Evolutionary conservation across 2,797 vertebrate genomes (phyloP), one percentile per base, ranked within the genome.

Genomic region (Phylloscopus collybita): DNA sequence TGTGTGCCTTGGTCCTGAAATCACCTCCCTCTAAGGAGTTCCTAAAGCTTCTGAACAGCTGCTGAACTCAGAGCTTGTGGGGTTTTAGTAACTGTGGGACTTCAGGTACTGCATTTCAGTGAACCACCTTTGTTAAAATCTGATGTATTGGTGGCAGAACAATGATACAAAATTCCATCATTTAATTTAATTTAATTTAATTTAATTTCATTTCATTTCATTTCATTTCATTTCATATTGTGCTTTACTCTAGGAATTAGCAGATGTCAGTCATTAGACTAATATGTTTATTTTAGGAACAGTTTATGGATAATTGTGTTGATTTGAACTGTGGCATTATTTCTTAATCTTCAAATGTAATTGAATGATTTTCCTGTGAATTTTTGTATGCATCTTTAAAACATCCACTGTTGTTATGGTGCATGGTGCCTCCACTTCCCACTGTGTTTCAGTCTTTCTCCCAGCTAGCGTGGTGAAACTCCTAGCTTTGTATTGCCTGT

Each of bases 391-490:
- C 22, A 9, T 54, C 40, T 91, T 86, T 84, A 53, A 79, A 93
- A 27, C 5, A 59, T 8, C 8, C 25, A 16, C 20, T 51, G 15
- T 36, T 8, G 0, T 62, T 29, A 13, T 4, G 57, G 11, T n/a
- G 17, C 8, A 2, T 3, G 5, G 14, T 69, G 15, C 8, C 13
- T 34, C 14, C 7, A 20, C 44, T 90, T 86, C 30, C 61, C 34
- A 61, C 13, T 1, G 1, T 62, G 15, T 44, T 84, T 75, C 36
- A 72, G 10, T 13, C 32, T 26, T 86, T 85, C 60, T 79, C 29
- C 34, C 47, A 26, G 17, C 5, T 57, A 42, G 8, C 16, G 42
- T 6, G 21, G 32, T 53, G 54, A 65, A 83, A 16, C 19, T 74
- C 25, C 42, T 54, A 13, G 10, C 29, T 83, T 74, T 71, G 5